These are phyloP conservation scores for Leucosticte australis DNA, from an alignment of 2,113 vertebrate species.

Conservation along the genomic window DNA sequence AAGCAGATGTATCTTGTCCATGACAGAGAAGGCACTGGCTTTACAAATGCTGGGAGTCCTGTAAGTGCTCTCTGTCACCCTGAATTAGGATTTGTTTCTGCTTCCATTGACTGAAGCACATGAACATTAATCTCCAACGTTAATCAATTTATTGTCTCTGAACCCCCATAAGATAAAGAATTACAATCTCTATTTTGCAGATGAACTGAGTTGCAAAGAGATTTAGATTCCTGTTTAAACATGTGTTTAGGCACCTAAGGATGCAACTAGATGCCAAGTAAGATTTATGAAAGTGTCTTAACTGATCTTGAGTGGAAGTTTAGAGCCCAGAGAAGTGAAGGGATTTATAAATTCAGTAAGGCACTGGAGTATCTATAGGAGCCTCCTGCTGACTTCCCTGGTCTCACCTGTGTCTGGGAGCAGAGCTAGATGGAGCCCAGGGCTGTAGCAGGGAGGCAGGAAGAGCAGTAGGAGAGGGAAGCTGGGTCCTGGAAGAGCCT, in stretches of 20 bases:
- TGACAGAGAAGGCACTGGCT: background rate
- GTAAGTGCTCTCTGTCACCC: background rate
- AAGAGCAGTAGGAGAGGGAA: background rate
- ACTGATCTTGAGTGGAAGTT: conserved; percentile 2
- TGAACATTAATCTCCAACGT: background rate
- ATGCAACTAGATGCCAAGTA: background rate
- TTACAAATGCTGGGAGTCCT: background rate
- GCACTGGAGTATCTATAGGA: background rate
- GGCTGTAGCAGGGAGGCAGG: background rate
- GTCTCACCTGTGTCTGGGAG: background rate
- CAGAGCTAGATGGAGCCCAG: background rate
- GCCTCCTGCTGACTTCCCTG: accelerated
- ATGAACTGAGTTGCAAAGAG: background rate
- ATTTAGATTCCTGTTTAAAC: background rate
- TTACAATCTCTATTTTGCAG: background rate
- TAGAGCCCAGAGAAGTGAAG: background rate
- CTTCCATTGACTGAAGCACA: background rate
- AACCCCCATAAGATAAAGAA: background rate
- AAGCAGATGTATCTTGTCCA: background rate
- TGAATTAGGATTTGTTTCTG: conserved; percentile 35
- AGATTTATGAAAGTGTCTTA: conserved; percentile 4
- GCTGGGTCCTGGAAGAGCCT: background rate
- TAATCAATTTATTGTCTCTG: background rate
- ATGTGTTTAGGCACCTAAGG: background rate
- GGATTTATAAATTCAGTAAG: background rate